Base-by-base conservation (phyloP, 2,888 invertebrate species). In the Empis stercorea region DNA sequence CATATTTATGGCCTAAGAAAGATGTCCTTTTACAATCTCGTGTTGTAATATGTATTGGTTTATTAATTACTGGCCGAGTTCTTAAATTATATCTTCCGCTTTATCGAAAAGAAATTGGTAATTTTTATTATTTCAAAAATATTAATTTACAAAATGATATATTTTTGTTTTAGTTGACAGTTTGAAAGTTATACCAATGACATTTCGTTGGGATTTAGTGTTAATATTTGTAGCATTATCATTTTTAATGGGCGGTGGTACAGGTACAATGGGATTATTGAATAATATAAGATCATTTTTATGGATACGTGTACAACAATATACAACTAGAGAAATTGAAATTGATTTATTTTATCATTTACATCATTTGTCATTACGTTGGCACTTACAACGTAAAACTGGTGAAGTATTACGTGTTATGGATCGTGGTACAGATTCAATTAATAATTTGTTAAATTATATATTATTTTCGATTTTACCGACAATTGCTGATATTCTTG, bases 221-320 rank as follows among this genome's bases (percentile, higher is more conserved):
- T 66, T 92, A 15, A 78, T 87, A 47, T 96, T 91, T 64, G 89
- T 91, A 20, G 72, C 71, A 2, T 79, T 97, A 57, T 92, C 94
- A 69, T 94, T 96, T 66, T 40, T 40, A 27, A 34, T n/a, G 13
- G 34, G 97, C 2, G 92, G 94, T 10, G 95, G 94, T 42, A 85
- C 87, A 1, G 92, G 91, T 2, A 80, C 84, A 2, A 92, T 89
- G 85, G 97, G 97, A 1, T 71, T 96, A 44, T 71, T 97, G 43
- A 95, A 94, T 68, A 96, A 95, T 67, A 60, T 93, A 11, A 76
- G 96, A 38, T 83, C 87, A 0, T 91, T 92, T 62, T 71, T 97
- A 2, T 99, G 97, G 97, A 94, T 97, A 57, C 78, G 80, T 58
- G 87, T 97, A 41, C 92, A 95, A 59, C 97, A 99, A 66, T 96